Conservation (phyloP, 30 jellyfish, hydroid and myxozoan species). For the Haliclystus octoradiatus region DNA sequence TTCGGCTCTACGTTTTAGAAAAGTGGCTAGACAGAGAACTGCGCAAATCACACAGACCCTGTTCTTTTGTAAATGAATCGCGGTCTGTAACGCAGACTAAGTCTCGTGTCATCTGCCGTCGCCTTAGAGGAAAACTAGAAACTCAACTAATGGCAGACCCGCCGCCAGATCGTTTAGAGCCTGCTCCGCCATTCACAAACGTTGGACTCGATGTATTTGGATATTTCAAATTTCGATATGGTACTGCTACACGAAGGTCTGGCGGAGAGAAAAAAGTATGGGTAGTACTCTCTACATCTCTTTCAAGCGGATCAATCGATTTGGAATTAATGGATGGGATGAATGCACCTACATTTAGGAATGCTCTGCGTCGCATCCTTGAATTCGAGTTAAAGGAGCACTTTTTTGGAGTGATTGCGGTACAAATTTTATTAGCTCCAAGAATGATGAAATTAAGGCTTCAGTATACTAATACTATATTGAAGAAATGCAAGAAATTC, state of each 20-base stretch:
- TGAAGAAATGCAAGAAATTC: too few species aligned
- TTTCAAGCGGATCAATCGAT: neutral
- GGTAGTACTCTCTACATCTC: neutral
- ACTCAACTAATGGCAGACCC: neutral
- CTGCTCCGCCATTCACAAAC: neutral
- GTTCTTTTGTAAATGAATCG: too few species aligned
- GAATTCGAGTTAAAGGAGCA: neutral
- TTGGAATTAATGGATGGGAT: neutral
- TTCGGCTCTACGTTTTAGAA: too few species aligned
- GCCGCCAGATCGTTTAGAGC: neutral
- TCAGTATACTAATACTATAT: too few species aligned
- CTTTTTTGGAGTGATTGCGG: neutral
- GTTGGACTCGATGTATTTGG: neutral
- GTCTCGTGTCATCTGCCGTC: too few species aligned
- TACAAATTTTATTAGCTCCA: neutral
- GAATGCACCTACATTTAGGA: neutral
- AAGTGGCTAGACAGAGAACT: too few species aligned
- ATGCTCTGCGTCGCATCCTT: neutral
- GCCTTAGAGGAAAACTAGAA: too few species aligned
- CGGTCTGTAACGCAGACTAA: too few species aligned
- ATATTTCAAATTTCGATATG: neutral
- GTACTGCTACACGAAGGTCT: neutral
- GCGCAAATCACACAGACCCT: too few species aligned
- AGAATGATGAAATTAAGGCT: neutral
- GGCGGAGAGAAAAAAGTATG: neutral